Evolutionary conservation across 2,113 vertebrate genomes (phyloP).

Genomic region (Oreochromis tanganicae): DNA sequence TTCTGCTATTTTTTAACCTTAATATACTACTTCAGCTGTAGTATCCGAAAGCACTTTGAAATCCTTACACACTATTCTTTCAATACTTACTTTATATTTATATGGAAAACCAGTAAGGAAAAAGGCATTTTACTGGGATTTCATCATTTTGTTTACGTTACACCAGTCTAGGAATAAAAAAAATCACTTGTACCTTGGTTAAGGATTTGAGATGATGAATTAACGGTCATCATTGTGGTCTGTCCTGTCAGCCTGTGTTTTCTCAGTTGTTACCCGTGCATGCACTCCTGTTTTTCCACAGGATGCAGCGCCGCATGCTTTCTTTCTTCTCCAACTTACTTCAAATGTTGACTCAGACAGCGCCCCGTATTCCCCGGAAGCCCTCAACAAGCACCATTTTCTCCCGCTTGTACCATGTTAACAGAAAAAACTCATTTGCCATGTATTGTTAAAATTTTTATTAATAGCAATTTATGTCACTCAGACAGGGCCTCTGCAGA

Average conservation of each 20-base stretch:
- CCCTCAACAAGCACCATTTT: constrained; percentile 72
- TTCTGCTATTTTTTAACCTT: not conserved
- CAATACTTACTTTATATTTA: not conserved
- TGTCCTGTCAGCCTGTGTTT: not conserved
- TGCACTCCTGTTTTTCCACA: constrained; percentile 2
- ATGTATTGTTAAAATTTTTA: constrained; percentile 89
- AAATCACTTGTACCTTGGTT: not conserved
- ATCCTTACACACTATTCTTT: not conserved
- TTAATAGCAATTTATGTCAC: constrained; percentile 89
- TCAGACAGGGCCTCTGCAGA: constrained; percentile 75
- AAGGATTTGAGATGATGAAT: not conserved
- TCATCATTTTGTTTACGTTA: not conserved
- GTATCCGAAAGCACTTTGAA: not conserved
- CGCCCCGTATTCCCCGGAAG: constrained; percentile 71
- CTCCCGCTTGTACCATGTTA: constrained; percentile 75
- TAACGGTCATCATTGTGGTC: not conserved
- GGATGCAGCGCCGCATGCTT: constrained; percentile 14
- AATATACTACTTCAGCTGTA: not conserved
- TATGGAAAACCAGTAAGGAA: not conserved
- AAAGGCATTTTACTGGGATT: not conserved
- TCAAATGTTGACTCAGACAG: constrained; percentile 54
- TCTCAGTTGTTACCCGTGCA: not conserved
- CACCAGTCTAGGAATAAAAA: not conserved
- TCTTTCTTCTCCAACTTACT: constrained; percentile 11
- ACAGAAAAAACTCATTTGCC: constrained; percentile 88